Evolutionary conservation across 2,888 invertebrate species (phyloP).

Genomic region (Andrena fulva): DNA sequence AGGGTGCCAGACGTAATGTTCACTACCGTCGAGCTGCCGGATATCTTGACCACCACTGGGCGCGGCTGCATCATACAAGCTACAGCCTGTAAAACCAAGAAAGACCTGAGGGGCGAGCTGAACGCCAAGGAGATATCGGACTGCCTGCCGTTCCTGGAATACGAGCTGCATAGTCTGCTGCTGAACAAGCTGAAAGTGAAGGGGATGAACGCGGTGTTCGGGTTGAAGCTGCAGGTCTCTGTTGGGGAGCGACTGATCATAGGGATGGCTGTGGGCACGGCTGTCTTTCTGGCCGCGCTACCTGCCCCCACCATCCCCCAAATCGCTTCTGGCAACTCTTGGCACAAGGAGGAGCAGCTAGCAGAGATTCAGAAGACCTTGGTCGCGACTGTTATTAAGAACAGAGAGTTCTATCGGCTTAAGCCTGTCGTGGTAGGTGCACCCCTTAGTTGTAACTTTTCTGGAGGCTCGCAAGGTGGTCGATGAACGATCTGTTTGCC

Average conservation of each 20-base stretch:
- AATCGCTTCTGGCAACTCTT: constrained; percentile 89
- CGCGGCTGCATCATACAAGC: constrained; percentile 90
- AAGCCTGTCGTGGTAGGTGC: constrained; percentile 78
- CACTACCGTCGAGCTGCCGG: constrained; percentile 95
- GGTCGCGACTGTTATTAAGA: constrained; percentile 89
- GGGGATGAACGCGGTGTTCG: constrained; percentile 98
- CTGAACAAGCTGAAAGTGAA: constrained; percentile 96
- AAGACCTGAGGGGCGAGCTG: constrained; percentile 92
- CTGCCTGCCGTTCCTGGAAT: constrained; percentile 97
- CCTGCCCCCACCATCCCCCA: constrained; percentile 91
- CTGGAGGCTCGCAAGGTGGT: background rate
- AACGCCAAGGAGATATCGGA: constrained; percentile 98
- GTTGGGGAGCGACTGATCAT: constrained; percentile 95
- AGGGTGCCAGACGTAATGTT: constrained; percentile 96
- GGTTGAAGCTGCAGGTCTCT: constrained; percentile 89
- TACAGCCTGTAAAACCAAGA: constrained; percentile 91
- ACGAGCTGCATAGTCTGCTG: constrained; percentile 96
- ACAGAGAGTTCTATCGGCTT: constrained; percentile 90
- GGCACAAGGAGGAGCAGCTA: constrained; percentile 88
- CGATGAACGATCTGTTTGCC: constrained; percentile 9
- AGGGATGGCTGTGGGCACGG: constrained; percentile 95
- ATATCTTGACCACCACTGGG: constrained; percentile 90
- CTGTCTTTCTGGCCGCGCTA: constrained; percentile 91
- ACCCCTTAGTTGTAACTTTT: background rate
- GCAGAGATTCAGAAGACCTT: constrained; percentile 90